Evolutionary conservation across 2,888 invertebrate genomes (phyloP), one percentile per base, ranked within the genome.

Genomic region (Coelinius sp.): DNA sequence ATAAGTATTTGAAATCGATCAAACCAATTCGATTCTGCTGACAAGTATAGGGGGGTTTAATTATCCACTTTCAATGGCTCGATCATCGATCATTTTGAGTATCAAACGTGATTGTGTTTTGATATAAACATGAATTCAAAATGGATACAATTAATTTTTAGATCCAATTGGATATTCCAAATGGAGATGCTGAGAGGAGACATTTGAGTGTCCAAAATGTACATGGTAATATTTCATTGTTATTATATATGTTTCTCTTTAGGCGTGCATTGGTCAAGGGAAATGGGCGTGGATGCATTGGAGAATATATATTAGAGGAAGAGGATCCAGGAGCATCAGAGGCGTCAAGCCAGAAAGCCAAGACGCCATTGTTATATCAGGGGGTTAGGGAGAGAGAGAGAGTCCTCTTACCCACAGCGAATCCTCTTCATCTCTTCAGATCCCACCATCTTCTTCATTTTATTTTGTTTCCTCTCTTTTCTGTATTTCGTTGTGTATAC

Each of bases 331-430:
- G 12, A 59, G 59, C 35, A 59, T 59, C 59, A 59, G 59, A 59
- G 35, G 59, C 59, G 59, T 59, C 59, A 59, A 53, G 25, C 52
- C 53, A 53, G 31, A 59, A 59, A 59, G 59, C 59, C 59, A 31
- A 27, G 59, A 59, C 59, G 59, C 59, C 59, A 59, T 59, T 59
- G 59, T 59, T 59, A 59, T 59, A 59, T 59, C 59, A 59, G 35
- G 59, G 31, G 31, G 59, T 8, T 7, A 31, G 31, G 31, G 31
- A 31, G 31, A 31, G 31, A 7, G 41, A 3, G 20, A 49, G 44
- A 5, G 44, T 8, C 8, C 31, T 31, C 31, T 20, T 20, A 53
- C 24, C 25, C 24, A 7, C 17, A 35, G 59, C 59, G 59, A 59
- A 59, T 59, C 59, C 35, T 20, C 31, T 35, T 27, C 31, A 27